Percentiles rank a stretch among this genome's conserved stretches.
Conservation (phyloP, 2,797 vertebrate genomes). For the Propithecus deckenii region DNA sequence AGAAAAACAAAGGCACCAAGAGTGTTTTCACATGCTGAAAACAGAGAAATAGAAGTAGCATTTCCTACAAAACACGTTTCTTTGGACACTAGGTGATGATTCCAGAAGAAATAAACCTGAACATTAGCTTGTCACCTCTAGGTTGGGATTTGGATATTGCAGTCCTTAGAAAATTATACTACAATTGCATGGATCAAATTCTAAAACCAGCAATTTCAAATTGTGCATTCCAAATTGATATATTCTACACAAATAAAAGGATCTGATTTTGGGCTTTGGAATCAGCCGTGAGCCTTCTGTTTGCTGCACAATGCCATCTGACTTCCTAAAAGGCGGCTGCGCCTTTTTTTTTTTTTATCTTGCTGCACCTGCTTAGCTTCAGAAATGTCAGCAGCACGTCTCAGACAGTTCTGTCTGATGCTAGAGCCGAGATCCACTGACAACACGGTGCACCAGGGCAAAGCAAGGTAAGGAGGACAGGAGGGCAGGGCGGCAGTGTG, state of each 20-base stretch:
- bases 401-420: slow-evolving; percentile 73
- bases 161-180: slow-evolving; percentile 78
- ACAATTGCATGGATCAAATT: slow-evolving; percentile 79
- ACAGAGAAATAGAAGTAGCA: slow-evolving; percentile 10
- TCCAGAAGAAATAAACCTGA: slow-evolving; percentile 73
- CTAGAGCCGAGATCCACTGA: slow-evolving; percentile 60
- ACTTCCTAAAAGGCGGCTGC: slow-evolving; percentile 80
- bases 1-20: neutral
- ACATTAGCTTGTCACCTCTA: slow-evolving; percentile 43
- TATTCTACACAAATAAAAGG: slow-evolving; percentile 85
- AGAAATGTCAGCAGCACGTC: slow-evolving; percentile 77
- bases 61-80: slow-evolving; percentile 40
- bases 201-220: slow-evolving; percentile 82
- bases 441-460: slow-evolving; percentile 19
- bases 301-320: slow-evolving; percentile 82
- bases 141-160: slow-evolving; percentile 69
- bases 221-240: slow-evolving; percentile 80
- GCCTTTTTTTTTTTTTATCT: slow-evolving; percentile 54
- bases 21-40: fast-evolving
- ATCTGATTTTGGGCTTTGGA: slow-evolving; percentile 85
- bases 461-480: slow-evolving; percentile 50
- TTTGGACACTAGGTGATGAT: slow-evolving; percentile 67
- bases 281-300: slow-evolving; percentile 81
- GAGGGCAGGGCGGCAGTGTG: neutral
- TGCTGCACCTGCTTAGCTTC: slow-evolving; percentile 84